Base-by-base conservation (phyloP, 2,113 vertebrate species). In the Corythornis madagascariensis region DNA sequence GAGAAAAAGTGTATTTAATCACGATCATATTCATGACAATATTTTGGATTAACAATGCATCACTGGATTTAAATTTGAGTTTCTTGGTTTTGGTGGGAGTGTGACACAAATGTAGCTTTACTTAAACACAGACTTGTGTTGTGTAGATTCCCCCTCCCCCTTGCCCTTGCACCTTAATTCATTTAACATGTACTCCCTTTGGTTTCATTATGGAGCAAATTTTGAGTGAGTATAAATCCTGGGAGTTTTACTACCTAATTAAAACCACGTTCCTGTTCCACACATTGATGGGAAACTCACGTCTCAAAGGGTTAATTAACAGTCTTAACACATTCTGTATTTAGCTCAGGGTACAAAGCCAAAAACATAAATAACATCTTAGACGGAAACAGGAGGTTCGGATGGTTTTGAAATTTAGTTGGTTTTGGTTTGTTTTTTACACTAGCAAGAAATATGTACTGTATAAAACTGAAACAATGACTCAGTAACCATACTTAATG, bases 271-370 rank as follows among this genome's bases (percentile, higher is more conserved):
- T 96, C 74, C 89, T 92, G 83, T 93, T 97, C 92, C 92, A 95
- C 67, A 90, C 67, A 95, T 94, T 94, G 93, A 95, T 97, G 96
- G 97, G 97, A 98, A 98, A 95, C 73, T 85, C 88, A 92, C 92
- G 96, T 97, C 98, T 98, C 97, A 93, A 97, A 98, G 97, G 97
- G 97, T 98, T 98, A 98, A 98, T 98, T 96, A 98, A 96, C 92
- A 97, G 96, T 90, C 96, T 96, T 97, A 97, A 97, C 96, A 96
- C 91, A 94, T 96, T 97, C 97, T 90, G 56, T 96, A 97, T 97
- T 97, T 98, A 98, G 97, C 93, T 95, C 70, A 69, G 65, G 91
- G 93, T 94, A 97, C 94, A 97, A 98, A 96, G 97, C 97, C 97
- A 95, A 96, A 97, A 97, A 92, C 96, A 98, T 97, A 98, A 98